A percentile compares a stretch with the other conserved stretches of the same genome.
Conservation (phyloP, 2,113 vertebrate species). For the Crocuta crocuta region DNA sequence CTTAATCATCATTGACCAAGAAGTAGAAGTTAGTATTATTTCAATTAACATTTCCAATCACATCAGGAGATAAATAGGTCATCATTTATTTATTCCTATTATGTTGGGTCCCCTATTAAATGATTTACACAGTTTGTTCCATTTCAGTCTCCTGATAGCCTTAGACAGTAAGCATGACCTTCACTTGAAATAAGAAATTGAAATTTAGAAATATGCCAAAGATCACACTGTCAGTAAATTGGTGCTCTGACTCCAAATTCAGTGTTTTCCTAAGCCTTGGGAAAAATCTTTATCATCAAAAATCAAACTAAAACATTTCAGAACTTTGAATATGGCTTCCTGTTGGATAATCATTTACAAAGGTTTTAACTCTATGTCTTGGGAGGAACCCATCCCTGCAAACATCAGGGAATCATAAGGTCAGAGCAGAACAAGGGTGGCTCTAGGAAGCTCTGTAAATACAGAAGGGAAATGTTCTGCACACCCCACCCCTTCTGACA, state of each 20-base stretch:
- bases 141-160: background rate
- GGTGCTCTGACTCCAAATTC: background rate
- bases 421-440: background rate
- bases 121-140: background rate
- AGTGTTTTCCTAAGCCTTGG: background rate
- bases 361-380: background rate
- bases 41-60: background rate
- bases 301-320: background rate
- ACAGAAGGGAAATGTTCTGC: background rate
- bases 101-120: background rate
- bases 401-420: background rate
- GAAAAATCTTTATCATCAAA: slow-evolving; percentile 1
- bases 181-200: slow-evolving; percentile 11
- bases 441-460: too few species aligned
- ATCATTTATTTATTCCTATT: slow-evolving; percentile 43
- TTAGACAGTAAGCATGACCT: background rate
- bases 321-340: background rate
- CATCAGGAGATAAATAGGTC: background rate
- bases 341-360: slow-evolving; percentile 17
- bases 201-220: slow-evolving; percentile 42
- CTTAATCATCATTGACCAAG: background rate
- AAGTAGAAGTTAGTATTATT: background rate
- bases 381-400: background rate
- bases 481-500: too few species aligned
- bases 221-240: background rate